Evolutionary conservation across 2,113 vertebrate genomes (phyloP), one percentile per base, ranked within the genome.

Genomic region (Centrocercus urophasianus): DNA sequence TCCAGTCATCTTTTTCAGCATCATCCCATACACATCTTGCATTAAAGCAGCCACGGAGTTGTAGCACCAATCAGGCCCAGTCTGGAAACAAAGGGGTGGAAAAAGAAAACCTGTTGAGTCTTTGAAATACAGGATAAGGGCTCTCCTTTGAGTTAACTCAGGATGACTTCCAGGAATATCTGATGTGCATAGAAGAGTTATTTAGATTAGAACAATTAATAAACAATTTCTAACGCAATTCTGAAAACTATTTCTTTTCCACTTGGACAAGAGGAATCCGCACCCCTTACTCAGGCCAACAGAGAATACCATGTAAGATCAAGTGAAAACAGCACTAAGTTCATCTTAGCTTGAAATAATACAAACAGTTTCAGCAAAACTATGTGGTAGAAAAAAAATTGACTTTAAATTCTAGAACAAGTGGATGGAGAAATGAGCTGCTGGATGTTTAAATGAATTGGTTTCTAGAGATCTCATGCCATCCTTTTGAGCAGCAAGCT

Each of bases 371-470:
- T 86, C 86, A 88, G 73, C 25, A 86, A 78, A 94, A 80, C 30
- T 87, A 48, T 25, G 10, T 3, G 8, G 19, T 28, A 63, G 24
- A 75, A 89, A 21, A 66, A 66, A 92, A 89, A 85, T 59, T 77
- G 48, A 34, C 9, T 67, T 36, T 6, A 40, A 79, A 40, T 54
- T 94, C 59, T 70, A 70, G 71, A 88, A 92, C 60, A 32, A 70
- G 81, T 54, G 25, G 45, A 78, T 94, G 47, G 36, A 30, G 43
- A 94, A 92, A 93, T 42, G 40, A 94, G 42, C 48, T 74, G 50
- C 48, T 89, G 64, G 43, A 95, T 13, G 40, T 32, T 92, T 60
- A 91, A 94, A 79, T 0, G 0, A 88, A 77, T 82, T 85, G 50
- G 42, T 75, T 96, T 94, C 52, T 90, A 70, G 30, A 84, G 59